Evolutionary conservation across 2,113 vertebrate genomes (phyloP).

Genomic region (Trichechus manatus): DNA sequence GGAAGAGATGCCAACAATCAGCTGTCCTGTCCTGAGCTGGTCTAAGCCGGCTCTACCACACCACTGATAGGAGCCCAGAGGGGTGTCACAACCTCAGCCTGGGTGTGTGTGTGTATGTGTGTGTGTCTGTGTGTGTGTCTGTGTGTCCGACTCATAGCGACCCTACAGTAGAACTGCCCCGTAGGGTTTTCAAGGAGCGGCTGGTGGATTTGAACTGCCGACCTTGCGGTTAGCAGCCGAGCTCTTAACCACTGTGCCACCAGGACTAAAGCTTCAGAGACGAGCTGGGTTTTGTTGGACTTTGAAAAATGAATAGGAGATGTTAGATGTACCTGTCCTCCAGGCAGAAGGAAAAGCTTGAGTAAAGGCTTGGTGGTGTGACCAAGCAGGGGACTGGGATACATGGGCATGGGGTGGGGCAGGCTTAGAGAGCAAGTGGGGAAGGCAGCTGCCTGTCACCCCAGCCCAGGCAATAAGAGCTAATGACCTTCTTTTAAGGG

Average conservation of each 20-base stretch:
- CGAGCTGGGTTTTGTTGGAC: not conserved
- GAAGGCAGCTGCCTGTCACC: not conserved
- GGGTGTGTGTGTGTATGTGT: not conserved
- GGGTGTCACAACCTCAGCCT: not conserved
- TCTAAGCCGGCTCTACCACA: not conserved
- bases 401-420: not conserved
- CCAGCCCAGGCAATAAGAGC: not conserved
- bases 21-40: not conserved
- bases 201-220: no score
- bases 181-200: no score
- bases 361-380: not conserved
- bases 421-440: not conserved
- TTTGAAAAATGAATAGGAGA: not conserved
- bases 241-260: no score
- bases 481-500: not conserved
- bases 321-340: no score
- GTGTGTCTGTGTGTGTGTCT: not conserved
- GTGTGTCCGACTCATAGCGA: no score
- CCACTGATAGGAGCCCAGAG: not conserved
- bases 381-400: not conserved
- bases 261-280: not conserved
- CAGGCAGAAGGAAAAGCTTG: not conserved
- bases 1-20: not conserved
- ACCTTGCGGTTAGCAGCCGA: no score
- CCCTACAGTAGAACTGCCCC: no score